These are phyloP conservation scores for Vireo altiloquus DNA, from an alignment of 2,113 vertebrate genomes.

Conservation along the genomic window DNA sequence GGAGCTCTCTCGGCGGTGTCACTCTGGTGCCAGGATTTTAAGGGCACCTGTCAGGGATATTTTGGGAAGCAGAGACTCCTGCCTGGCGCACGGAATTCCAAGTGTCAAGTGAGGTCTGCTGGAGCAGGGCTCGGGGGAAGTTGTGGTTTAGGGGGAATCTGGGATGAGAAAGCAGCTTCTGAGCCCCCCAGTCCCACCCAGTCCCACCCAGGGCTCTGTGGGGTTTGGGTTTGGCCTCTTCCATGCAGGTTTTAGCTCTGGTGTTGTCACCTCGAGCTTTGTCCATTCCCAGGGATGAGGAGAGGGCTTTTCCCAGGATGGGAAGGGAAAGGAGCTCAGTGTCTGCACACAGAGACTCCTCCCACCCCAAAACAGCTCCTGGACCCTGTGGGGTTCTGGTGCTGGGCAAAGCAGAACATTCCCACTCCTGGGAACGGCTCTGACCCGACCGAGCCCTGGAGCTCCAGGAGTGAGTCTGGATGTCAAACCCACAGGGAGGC, in stretches of 20 bases:
- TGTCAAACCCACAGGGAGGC: background rate
- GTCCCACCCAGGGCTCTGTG: background rate
- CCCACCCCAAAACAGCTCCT: background rate
- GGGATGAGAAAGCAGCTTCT: background rate
- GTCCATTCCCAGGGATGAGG: background rate
- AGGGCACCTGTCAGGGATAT: conserved; percentile 43
- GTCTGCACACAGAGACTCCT: background rate
- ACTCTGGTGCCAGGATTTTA: background rate
- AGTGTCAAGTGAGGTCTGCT: background rate
- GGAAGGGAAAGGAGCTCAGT: background rate
- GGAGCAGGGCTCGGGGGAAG: background rate
- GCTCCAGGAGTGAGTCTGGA: background rate
- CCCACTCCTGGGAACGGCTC: background rate
- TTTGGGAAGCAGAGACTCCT: background rate
- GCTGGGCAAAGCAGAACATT: background rate
- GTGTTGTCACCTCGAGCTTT: accelerated
- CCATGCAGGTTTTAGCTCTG: background rate
- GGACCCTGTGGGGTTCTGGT: background rate
- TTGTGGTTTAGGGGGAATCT: background rate
- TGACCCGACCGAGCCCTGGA: background rate
- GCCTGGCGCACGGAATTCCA: background rate
- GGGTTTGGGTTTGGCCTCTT: background rate
- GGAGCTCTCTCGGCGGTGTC: background rate
- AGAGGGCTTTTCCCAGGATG: background rate
- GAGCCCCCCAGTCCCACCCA: background rate